Conservation (phyloP, 2,113 vertebrate species). For the Chloebia gouldiae region DNA sequence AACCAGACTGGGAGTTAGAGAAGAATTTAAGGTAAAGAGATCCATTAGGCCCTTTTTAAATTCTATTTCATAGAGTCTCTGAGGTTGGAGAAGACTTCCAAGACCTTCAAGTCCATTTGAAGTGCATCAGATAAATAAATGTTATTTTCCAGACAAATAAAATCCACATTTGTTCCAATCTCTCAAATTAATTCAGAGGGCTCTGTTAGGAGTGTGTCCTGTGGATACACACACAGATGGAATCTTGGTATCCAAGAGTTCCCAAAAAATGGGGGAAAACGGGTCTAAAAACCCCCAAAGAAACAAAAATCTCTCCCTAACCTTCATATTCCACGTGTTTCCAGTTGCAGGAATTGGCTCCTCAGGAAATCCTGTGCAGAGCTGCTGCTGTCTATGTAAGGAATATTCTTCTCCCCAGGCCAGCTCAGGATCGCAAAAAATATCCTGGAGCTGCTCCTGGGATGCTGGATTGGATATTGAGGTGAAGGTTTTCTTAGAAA, state of each 20-base stretch:
- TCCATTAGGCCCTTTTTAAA: not conserved
- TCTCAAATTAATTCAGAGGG: not conserved
- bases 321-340: not conserved
- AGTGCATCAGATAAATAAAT: not conserved
- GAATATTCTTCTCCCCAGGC: conserved; percentile 60
- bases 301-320: not conserved
- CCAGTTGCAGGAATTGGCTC: conserved; percentile 52
- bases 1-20: not conserved
- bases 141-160: not conserved
- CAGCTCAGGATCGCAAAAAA: conserved; percentile 62
- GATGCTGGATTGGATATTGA: conserved; percentile 42
- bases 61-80: not conserved
- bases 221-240: not conserved
- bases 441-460: conserved; percentile 52
- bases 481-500: conserved; percentile 39
- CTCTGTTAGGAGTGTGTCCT: not conserved
- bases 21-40: not conserved
- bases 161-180: not conserved
- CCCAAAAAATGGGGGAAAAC: not conserved
- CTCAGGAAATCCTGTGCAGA: conserved; percentile 37
- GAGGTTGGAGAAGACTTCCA: not conserved
- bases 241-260: not conserved
- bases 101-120: not conserved
- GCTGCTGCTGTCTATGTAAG: conserved; percentile 38
- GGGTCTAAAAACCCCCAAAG: not conserved